Percentiles rank a stretch among this genome's conserved stretches.
Evolutionary conservation across 2,888 invertebrate species (phyloP).

Genomic region (Dryadula phaetusa): DNA sequence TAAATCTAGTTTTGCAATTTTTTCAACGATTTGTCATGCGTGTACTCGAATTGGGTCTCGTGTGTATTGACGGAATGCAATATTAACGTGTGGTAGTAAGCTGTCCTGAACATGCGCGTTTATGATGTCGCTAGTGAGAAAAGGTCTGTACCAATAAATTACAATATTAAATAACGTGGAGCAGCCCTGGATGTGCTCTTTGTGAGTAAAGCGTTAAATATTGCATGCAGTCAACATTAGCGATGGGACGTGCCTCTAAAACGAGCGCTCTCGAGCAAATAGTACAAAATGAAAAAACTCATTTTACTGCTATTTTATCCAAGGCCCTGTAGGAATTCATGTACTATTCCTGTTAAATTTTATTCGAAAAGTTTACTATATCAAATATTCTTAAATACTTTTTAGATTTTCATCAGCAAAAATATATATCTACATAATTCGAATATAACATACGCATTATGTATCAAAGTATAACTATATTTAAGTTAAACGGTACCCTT

Average conservation of each 20-base stretch:
- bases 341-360: conserved; percentile 29
- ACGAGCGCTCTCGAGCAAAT: conserved; percentile 70
- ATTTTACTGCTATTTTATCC: conserved; percentile 62
- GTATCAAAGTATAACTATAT: conserved; percentile 14
- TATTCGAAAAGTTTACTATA: neutral
- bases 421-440: conserved; percentile 12
- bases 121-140: conserved; percentile 63
- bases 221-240: conserved; percentile 84
- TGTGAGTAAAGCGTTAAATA: conserved; percentile 79
- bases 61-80: conserved; percentile 82
- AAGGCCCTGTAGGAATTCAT: conserved; percentile 49
- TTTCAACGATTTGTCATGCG: conserved; percentile 62
- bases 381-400: conserved; percentile 1
- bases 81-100: conserved; percentile 78
- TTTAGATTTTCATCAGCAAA: neutral
- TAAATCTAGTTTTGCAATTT: conserved; percentile 34
- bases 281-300: conserved; percentile 42
- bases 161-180: conserved; percentile 63
- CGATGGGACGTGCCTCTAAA: conserved; percentile 79
- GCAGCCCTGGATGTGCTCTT: conserved; percentile 70
- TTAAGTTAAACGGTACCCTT: neutral
- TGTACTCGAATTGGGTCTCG: conserved; percentile 56
- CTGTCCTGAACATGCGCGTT: conserved; percentile 67
- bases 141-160: conserved; percentile 67
- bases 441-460: conserved; percentile 15